A percentile compares a stretch with the other conserved stretches of the same genome.
phyloP scores from a whole-genome alignment of 2,888 invertebrate genomes.

The Dynastes grantii region DNA sequence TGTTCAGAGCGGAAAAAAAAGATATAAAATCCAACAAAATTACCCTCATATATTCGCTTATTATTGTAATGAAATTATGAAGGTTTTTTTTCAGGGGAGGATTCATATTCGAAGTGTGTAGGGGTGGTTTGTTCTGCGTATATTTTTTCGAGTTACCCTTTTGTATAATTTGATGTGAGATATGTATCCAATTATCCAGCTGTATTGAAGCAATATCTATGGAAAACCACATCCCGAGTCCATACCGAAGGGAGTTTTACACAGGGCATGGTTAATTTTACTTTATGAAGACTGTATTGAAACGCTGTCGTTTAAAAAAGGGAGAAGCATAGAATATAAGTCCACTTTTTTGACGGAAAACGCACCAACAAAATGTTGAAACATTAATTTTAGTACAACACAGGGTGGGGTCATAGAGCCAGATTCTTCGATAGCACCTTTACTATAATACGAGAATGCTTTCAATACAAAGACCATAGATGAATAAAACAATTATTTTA shows the following conservation, averaged over 20 bases:
- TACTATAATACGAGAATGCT: too few species aligned
- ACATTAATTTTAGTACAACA: too few species aligned
- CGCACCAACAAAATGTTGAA: too few species aligned
- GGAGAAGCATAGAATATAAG: not conserved
- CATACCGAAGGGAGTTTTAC: not conserved
- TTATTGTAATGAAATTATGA: slow-evolving; percentile 29
- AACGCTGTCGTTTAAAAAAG: not conserved
- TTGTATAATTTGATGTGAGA: slow-evolving; percentile 15
- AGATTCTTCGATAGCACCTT: too few species aligned
- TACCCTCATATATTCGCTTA: slow-evolving; percentile 23
- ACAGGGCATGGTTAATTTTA: not conserved
- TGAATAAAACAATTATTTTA: too few species aligned
- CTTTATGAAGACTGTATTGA: not conserved
- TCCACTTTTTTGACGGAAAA: too few species aligned
- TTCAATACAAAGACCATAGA: too few species aligned
- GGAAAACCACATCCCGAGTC: not conserved
- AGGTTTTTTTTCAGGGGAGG: not conserved
- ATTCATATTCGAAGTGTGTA: not conserved
- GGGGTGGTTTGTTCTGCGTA: not conserved
- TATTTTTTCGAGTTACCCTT: not conserved
- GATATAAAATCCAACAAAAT: slow-evolving; percentile 27
- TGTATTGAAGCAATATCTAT: not conserved
- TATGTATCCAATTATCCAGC: slow-evolving; percentile 13
- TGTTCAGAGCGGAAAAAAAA: not conserved
- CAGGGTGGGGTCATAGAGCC: too few species aligned